Conservation (phyloP, 2,113 vertebrate genomes). For the Hippocampus zosterae region DNA sequence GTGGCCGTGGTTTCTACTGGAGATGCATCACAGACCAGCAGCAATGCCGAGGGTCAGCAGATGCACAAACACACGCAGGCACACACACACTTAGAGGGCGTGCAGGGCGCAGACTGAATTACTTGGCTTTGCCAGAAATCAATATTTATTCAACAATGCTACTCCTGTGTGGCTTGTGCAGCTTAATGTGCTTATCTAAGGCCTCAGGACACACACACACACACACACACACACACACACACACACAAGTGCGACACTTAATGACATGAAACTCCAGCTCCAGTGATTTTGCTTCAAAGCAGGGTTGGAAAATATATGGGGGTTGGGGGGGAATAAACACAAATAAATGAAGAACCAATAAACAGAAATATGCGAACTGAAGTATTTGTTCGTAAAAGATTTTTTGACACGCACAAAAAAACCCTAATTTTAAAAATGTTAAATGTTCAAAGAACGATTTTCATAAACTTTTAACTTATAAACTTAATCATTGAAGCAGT, state of each 20-base stretch:
- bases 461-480: too few relatives aligned
- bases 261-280: background rate
- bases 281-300: background rate
- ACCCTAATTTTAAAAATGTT: too few relatives aligned
- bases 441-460: too few relatives aligned
- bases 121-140: conserved; percentile 9
- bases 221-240: background rate
- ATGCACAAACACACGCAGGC: background rate
- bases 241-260: background rate
- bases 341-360: too few relatives aligned
- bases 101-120: conserved; percentile 14
- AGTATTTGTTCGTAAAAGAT: too few relatives aligned
- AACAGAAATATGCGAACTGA: background rate
- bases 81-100: background rate
- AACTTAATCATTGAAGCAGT: too few relatives aligned
- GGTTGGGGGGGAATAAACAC: too few relatives aligned
- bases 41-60: conserved; percentile 75
- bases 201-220: background rate
- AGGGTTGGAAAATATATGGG: background rate
- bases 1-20: conserved; percentile 85
- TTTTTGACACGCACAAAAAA: too few relatives aligned
- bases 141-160: conserved; percentile 25
- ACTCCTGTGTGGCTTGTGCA: background rate
- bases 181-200: conserved; percentile 11
- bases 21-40: conserved; percentile 73